Base-by-base conservation (phyloP, 2,113 vertebrate genomes). In the Limnothrissa miodon region DNA sequence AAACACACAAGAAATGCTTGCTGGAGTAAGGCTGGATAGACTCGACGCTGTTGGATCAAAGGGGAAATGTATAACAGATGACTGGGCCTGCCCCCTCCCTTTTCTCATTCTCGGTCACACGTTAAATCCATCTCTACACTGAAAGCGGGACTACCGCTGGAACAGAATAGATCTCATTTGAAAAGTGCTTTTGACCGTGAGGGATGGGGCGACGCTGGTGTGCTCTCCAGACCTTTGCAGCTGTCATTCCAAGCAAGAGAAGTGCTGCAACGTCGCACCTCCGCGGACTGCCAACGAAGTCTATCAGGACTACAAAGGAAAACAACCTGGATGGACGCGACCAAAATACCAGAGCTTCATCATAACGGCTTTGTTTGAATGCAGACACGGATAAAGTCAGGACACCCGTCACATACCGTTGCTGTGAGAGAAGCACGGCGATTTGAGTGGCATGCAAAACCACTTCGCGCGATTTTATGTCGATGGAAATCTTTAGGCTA, bases 31-130 rank as follows among this genome's bases (percentile, higher is more conserved):
- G 85, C 85, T 92, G 92, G 91, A 92, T 92, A 86, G 88, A 90
- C 89, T 90, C 90, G 92, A 90, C 89, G 93, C 91, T 90, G 88
- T 87, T 86, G 91, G 91, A 93, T 92, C 91, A 92, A 93, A 91
- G 87, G 87, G 90, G 88, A 93, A 94, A 93, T 93, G 91, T 91
- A 91, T 85, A 92, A 93, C 93, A 94, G 93, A 94, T 93, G 93
- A 93, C 88, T 83, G 90, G 83, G 83, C 78, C 83, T 44, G 87
- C 90, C 87, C 91, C 92, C 91, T 86, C 88, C 84, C 83, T 82
- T n/a, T 82, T 80, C 80, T 79, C 23, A 89, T 88, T 91, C 89
- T 91, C 84, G 92, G 91, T 90, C 92, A 91, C 89, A 92, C 85
- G 85, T 85, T 85, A 84, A 84, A 85, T 82, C 78, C 84, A 70